These are phyloP conservation scores for Tetranychus piercei DNA, from an alignment of 2,888 invertebrate genomes.

Conservation along the genomic window DNA sequence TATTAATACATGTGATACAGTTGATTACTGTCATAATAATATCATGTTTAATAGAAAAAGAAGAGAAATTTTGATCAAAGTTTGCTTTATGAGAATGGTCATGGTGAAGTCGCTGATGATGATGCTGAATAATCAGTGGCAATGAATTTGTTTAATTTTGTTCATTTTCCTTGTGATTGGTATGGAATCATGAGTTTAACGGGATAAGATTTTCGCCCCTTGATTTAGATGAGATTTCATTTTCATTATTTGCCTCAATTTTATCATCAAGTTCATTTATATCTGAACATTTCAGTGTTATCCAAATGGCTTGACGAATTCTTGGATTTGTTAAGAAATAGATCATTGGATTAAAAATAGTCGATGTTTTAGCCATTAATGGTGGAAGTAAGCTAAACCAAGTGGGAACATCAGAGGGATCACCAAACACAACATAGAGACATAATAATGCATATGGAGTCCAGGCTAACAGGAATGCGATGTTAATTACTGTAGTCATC, in stretches of 20 bases:
- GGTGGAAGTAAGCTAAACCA: slow-evolving; percentile 30
- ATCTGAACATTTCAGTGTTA: slow-evolving; percentile 4
- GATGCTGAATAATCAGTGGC: too few species aligned
- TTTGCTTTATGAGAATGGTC: too few species aligned
- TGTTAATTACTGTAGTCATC: slow-evolving; percentile 29
- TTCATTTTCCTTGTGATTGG: too few species aligned
- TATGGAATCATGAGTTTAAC: neutral
- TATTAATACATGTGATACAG: too few species aligned
- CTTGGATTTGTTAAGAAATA: slow-evolving; percentile 27
- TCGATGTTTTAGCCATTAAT: slow-evolving; percentile 30
- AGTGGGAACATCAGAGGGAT: slow-evolving; percentile 28
- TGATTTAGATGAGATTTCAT: neutral
- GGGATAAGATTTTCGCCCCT: neutral
- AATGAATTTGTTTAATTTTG: too few species aligned
- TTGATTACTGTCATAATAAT: too few species aligned
- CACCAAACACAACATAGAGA: slow-evolving; percentile 29
- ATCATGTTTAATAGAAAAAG: too few species aligned
- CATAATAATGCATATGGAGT: slow-evolving; percentile 30
- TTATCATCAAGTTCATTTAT: slow-evolving; percentile 1
- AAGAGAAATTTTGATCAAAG: too few species aligned
- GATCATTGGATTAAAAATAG: slow-evolving; percentile 30
- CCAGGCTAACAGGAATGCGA: slow-evolving; percentile 29
- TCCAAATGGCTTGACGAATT: slow-evolving; percentile 16
- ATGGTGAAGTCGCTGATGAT: too few species aligned
- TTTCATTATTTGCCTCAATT: neutral